Percentiles rank a stretch among this genome's conserved stretches.
Conservation (phyloP, 2,113 vertebrate genomes). For the Chrysemys picta region DNA sequence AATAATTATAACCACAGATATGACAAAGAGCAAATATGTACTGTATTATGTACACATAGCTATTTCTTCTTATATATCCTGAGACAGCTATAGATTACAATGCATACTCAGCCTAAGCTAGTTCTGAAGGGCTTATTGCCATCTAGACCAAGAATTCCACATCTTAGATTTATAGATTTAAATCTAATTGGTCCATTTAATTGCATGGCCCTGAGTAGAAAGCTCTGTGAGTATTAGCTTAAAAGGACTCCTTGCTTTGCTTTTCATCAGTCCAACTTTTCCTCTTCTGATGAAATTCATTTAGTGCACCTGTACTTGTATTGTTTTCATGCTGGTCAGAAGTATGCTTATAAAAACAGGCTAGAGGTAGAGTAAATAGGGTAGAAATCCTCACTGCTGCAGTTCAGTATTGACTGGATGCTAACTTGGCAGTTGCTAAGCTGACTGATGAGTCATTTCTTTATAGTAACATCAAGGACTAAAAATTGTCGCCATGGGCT, state of each 20-base stretch:
- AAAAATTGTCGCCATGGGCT: neutral
- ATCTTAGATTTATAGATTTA: neutral
- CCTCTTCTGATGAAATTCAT: neutral
- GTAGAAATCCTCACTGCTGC: neutral
- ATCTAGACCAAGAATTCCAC: neutral
- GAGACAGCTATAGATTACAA: neutral
- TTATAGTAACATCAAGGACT: neutral
- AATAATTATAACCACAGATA: no score
- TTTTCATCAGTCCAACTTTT: neutral
- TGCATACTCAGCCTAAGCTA: neutral
- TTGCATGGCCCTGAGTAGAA: rapidly evolving
- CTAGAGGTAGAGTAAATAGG: neutral
- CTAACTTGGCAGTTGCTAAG: neutral
- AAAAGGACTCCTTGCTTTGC: neutral
- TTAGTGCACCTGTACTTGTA: neutral
- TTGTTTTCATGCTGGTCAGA: neutral
- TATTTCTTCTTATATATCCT: neutral
- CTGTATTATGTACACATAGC: neutral
- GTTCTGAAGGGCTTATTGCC: neutral
- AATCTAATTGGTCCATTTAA: neutral
- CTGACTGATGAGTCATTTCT: neutral
- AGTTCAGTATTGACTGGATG: neutral
- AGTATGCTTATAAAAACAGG: neutral
- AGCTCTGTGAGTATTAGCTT: neutral
- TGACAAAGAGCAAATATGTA: neutral